Evolutionary conservation across 2,888 invertebrate genomes (phyloP).

Genomic region (Bruchidius siliquastri): DNA sequence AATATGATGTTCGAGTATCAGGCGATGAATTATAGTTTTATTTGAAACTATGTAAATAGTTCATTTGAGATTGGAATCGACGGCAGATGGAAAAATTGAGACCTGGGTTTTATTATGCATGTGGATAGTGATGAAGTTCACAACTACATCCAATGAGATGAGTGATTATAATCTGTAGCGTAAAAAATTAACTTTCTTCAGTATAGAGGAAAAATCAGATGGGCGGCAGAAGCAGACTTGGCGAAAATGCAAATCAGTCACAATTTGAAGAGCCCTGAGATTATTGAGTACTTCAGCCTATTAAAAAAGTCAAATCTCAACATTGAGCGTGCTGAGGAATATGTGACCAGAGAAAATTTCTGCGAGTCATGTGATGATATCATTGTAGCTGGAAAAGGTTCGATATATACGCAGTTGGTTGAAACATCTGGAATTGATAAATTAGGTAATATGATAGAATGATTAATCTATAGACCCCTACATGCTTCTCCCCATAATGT

Average conservation of each 20-base stretch:
- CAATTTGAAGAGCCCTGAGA: conserved; percentile 36
- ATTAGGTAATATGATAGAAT: conserved; percentile 25
- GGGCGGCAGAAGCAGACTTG: conserved; percentile 36
- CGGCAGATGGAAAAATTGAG: too few species aligned
- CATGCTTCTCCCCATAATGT: too few species aligned
- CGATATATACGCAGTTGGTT: conserved; percentile 32
- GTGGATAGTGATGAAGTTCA: too few species aligned
- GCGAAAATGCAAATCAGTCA: conserved; percentile 25
- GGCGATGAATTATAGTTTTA: too few species aligned
- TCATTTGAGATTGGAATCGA: too few species aligned
- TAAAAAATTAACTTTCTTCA: too few species aligned
- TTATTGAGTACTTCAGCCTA: conserved; percentile 26
- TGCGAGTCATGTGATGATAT: conserved; percentile 34
- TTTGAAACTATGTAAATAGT: too few species aligned
- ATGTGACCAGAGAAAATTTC: conserved; percentile 28
- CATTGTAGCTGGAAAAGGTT: conserved; percentile 30
- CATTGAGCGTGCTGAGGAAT: conserved; percentile 23
- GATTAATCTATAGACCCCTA: too few species aligned
- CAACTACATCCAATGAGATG: too few species aligned
- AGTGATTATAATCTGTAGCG: too few species aligned
- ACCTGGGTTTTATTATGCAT: too few species aligned
- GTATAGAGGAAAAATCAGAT: conserved; percentile 39
- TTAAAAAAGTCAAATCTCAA: conserved; percentile 16
- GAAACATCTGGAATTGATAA: conserved; percentile 35
- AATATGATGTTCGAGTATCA: too few species aligned